Percentiles rank a stretch among this genome's conserved stretches.
Evolutionary conservation across 2,797 vertebrate genomes (phyloP).

Genomic region (Oophaga sylvatica): DNA sequence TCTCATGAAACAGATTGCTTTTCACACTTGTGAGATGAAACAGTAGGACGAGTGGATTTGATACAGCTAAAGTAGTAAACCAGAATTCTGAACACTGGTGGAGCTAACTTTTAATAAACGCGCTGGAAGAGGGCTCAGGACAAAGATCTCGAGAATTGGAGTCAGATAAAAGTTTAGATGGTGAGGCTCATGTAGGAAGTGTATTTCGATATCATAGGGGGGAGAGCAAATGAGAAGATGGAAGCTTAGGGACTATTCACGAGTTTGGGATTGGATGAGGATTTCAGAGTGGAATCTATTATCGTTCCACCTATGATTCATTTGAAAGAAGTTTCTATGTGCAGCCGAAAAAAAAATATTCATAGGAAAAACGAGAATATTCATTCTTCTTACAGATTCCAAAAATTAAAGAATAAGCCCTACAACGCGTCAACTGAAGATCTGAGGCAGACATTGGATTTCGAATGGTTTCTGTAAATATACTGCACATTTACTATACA

Average conservation of each 20-base stretch:
- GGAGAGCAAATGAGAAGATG: not conserved
- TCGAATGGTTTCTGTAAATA: too few species aligned
- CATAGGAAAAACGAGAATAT: too few species aligned
- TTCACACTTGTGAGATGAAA: conserved; percentile 1
- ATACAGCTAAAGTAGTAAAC: not conserved
- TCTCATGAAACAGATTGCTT: conserved; percentile 19
- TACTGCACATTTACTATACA: too few species aligned
- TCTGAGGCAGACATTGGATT: too few species aligned
- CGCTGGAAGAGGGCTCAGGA: not conserved
- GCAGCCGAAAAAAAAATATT: too few species aligned
- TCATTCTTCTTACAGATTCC: too few species aligned
- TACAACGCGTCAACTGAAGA: too few species aligned
- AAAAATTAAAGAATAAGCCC: too few species aligned
- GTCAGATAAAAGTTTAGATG: not conserved
- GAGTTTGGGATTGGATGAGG: too few species aligned
- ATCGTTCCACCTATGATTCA: too few species aligned
- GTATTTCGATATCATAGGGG: not conserved
- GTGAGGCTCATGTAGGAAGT: not conserved
- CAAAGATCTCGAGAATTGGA: not conserved
- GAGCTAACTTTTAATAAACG: not conserved
- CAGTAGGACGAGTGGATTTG: not conserved
- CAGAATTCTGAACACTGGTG: not conserved
- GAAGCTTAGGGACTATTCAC: not conserved
- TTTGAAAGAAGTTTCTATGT: too few species aligned
- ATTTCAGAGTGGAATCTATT: too few species aligned